Evolutionary conservation across 30 jellyfish, hydroid and myxozoan genomes (phyloP).

Genomic region (Aurelia sp.): DNA sequence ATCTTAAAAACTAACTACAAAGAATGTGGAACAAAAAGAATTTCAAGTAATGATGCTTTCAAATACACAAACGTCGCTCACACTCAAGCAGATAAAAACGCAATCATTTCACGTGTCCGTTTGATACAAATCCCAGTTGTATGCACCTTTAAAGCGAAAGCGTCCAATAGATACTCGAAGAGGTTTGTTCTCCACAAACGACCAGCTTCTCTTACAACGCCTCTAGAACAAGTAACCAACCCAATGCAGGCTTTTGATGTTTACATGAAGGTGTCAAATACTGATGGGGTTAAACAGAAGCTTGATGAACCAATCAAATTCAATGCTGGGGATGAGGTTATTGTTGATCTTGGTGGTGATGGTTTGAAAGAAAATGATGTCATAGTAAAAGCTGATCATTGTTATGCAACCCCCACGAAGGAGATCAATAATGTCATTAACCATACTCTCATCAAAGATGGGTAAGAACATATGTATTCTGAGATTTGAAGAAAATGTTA

Average conservation of each 20-base stretch:
- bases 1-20: slow-evolving; percentile 34
- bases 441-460: slow-evolving; percentile 38
- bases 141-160: slow-evolving; percentile 33
- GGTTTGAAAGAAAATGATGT: slow-evolving; percentile 31
- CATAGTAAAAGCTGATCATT: slow-evolving; percentile 32
- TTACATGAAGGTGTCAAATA: slow-evolving; percentile 22
- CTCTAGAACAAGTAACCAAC: slow-evolving; percentile 15
- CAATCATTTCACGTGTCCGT: slow-evolving; percentile 58
- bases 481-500: too few species aligned
- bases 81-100: slow-evolving; percentile 40
- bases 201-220: slow-evolving; percentile 3
- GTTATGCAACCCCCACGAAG: slow-evolving; percentile 63
- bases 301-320: slow-evolving; percentile 39
- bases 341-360: slow-evolving; percentile 37
- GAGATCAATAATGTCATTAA: slow-evolving; percentile 23
- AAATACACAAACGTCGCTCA: slow-evolving; percentile 40
- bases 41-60: background rate
- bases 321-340: slow-evolving; percentile 45
- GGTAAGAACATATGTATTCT: slow-evolving; percentile 8
- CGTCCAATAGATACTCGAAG: background rate
- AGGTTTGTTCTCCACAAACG: slow-evolving; percentile 10
- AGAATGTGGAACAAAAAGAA: slow-evolving; percentile 55
- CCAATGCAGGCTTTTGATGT: slow-evolving; percentile 39
- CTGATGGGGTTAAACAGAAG: slow-evolving; percentile 21
- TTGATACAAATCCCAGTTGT: slow-evolving; percentile 45